Conservation (phyloP, 2,797 vertebrate genomes). For the Mareca strepera region DNA sequence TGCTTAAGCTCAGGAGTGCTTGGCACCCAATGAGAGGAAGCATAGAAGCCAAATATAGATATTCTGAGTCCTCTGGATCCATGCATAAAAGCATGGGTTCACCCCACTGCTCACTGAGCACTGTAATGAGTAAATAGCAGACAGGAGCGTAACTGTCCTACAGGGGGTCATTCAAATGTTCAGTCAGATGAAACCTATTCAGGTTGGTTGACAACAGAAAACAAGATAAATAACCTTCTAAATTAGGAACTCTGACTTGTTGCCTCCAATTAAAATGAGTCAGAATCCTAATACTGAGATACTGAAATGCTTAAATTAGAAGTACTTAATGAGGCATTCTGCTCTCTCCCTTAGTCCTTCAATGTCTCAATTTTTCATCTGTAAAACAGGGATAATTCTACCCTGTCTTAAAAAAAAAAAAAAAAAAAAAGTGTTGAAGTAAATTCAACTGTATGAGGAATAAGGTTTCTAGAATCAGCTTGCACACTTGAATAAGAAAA, state of each 20-base stretch:
- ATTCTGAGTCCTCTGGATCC: background rate
- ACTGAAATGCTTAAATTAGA: constrained; percentile 10
- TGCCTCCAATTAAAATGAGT: constrained; percentile 43
- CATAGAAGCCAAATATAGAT: background rate
- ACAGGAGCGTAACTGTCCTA: background rate
- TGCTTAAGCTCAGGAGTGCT: background rate
- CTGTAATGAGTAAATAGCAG: background rate
- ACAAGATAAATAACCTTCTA: constrained; percentile 30
- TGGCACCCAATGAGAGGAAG: background rate
- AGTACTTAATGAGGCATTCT: background rate
- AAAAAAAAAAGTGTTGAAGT: background rate
- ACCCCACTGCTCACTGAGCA: background rate
- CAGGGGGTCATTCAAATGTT: background rate
- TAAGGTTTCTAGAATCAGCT: background rate
- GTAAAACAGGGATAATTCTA: background rate
- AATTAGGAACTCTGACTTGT: background rate
- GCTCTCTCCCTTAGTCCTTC: background rate
- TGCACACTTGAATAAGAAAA: background rate
- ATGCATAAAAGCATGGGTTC: background rate
- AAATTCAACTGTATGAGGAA: background rate
- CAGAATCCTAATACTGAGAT: background rate
- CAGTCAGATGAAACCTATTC: background rate
- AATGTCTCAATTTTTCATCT: background rate
- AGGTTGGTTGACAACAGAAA: background rate
- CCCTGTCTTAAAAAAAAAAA: background rate